These are phyloP conservation scores for Limnephilus rhombicus DNA, from an alignment of 2,888 invertebrate genomes.

Conservation along the genomic window DNA sequence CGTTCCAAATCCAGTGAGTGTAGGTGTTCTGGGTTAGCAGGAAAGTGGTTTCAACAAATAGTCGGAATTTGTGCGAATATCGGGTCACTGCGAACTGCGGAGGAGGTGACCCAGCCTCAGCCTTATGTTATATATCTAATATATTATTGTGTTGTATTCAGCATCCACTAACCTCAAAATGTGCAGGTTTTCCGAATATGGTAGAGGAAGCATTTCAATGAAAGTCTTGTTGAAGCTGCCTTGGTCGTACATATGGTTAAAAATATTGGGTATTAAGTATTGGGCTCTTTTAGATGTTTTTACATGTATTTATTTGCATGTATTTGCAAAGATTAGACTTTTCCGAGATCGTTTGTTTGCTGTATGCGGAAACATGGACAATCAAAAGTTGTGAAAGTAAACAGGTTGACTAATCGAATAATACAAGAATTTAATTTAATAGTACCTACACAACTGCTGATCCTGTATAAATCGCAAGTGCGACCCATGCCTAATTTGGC, in stretches of 20 bases:
- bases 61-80: neutral
- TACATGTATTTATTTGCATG: neutral
- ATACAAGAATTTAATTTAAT: too few relatives aligned
- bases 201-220: neutral
- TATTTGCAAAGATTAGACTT: neutral
- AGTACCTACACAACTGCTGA: too few relatives aligned
- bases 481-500: too few relatives aligned
- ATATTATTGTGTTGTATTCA: neutral
- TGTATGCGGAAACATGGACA: neutral
- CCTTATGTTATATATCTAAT: neutral
- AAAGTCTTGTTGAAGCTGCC: neutral
- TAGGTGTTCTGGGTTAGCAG: slow-evolving; percentile 6
- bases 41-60: slow-evolving; percentile 6
- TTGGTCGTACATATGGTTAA: neutral
- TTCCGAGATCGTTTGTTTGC: neutral
- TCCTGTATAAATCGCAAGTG: too few relatives aligned
- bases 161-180: neutral
- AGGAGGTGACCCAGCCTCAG: neutral
- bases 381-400: too few relatives aligned
- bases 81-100: neutral
- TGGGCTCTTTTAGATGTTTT: neutral
- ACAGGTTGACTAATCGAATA: too few relatives aligned
- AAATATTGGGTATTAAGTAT: neutral
- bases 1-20: neutral
- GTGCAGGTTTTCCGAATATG: slow-evolving; percentile 15